Evolutionary conservation across 2,888 invertebrate genomes (phyloP), one percentile per base, ranked within the genome.

Genomic region (Cremastinae sp.): DNA sequence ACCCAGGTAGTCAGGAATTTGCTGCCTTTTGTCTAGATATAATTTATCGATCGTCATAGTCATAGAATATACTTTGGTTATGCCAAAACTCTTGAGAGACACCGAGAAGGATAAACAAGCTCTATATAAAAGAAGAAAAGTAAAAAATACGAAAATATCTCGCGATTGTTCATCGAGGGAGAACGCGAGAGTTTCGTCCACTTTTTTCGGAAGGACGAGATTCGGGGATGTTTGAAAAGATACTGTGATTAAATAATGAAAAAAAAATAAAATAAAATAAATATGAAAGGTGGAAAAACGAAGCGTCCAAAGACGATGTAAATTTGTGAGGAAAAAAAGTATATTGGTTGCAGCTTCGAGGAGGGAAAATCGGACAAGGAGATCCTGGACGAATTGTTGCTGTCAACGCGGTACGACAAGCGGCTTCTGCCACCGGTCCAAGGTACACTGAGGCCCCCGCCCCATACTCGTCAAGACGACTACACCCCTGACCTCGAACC

Each of bases 361-460:
- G 96, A 96, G 91, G 96, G 96, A 86, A 96, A 96, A 92, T 96
- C 96, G 90, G 96, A 96, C 93, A 96, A 96, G 92, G 96, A 96
- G 92, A 96, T 96, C 90, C 92, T 97, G 92, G 97, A 97, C 93
- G 94, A 96, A 91, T 93, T 97, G 87, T 92, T 97, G 89, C 94
- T 94, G 91, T 94, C 94, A 88, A 95, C 95, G 89, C 94, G 96
- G 91, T 97, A 97, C 92, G 97, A 97, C 92, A 96, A 96, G 92
- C 93, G 97, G 92, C 94, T 97, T 90, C 93, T 96, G 88, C 97
- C 97, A 87, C 96, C 96, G 87, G 96, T 96, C 88, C 94, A 95
- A 92, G 96, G 96, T 96, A 91, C 87, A 88, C 87, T 88, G 85
- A 85, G 88, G 87, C 87, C 88, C 87, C 87, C 87, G 81, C 88